Base-by-base conservation (phyloP, 2,797 vertebrate species). In the Holocentrus rufus region DNA sequence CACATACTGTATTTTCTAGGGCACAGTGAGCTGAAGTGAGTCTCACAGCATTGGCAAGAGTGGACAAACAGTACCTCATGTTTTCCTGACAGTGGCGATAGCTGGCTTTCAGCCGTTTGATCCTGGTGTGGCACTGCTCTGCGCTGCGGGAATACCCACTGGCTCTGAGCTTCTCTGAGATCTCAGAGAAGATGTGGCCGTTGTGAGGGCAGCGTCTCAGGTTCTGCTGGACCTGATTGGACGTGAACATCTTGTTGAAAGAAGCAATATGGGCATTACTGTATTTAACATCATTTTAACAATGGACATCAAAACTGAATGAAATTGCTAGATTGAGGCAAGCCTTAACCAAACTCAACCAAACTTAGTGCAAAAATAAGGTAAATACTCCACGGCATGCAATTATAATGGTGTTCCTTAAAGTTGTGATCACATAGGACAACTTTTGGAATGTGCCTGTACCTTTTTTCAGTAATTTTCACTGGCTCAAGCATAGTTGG, bases 81-180 rank as follows among this genome's bases (percentile, higher is more conserved):
- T 72, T 92, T 22, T 93, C 93, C 66, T 85, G 89, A 78, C 90
- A 92, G 63, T 92, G 92, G 25, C 92, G 87, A 42, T 92, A 94
- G 76, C 64, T 88, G 0, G 91, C 77, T 67, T 94, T 94, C 15
- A 94, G 88, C 0, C 92, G 87, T 13, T 94, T 94, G 80, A 94
- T 92, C 77, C 93, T 79, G 62, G 92, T 92, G 87, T 93, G 92
- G 78, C 93, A 94, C 72, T 94, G 93, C 50, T 91, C 93, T 0
- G 92, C 73, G 1, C 82, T 92, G 75, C 93, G 91, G n/a, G 69
- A 76, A 74, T 79, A 93, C 22, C 93, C 92, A 17, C 87, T 77
- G 39, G 86, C 82, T 0, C 75, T 27, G 25, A 94, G 89, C 42
- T 91, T 92, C 71, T 92, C 91, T 0, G 92, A 90, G 36, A 94